Evolutionary conservation across 1,140 invertebrate genomes (phyloP).

Genomic region (Diuraphis noxia): DNA sequence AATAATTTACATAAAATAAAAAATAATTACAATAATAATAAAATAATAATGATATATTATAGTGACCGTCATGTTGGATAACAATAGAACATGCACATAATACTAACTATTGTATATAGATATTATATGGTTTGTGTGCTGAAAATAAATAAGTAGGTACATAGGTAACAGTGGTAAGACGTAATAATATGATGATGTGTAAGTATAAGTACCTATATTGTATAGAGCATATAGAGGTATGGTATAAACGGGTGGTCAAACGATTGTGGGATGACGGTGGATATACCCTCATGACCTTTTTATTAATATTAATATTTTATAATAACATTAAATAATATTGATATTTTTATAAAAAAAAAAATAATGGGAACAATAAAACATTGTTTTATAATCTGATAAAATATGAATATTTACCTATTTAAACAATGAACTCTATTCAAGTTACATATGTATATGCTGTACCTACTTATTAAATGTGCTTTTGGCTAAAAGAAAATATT

Average conservation of each 20-base stretch:
- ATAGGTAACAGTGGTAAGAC: no score
- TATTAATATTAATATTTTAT: neutral
- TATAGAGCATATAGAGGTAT: no score
- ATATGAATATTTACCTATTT: neutral
- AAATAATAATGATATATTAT: neutral
- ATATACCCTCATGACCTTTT: neutral
- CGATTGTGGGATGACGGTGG: no score
- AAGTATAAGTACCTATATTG: neutral
- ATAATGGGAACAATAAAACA: neutral
- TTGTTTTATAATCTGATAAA: neutral
- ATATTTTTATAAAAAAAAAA: neutral
- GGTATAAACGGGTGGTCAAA: neutral
- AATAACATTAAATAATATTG: neutral
- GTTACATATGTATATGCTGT: neutral
- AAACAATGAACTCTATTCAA: no score
- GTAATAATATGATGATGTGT: neutral
- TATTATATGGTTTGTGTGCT: neutral
- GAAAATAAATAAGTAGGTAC: neutral
- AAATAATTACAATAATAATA: neutral
- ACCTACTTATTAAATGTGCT: neutral
- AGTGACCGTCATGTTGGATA: neutral
- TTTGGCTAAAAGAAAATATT: neutral
- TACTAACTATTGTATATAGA: neutral
- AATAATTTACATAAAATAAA: neutral
- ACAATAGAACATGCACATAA: neutral